Evolutionary conservation across 2,888 invertebrate species (phyloP), one percentile per base, ranked within the genome.

Genomic region (Rhagium mordax): DNA sequence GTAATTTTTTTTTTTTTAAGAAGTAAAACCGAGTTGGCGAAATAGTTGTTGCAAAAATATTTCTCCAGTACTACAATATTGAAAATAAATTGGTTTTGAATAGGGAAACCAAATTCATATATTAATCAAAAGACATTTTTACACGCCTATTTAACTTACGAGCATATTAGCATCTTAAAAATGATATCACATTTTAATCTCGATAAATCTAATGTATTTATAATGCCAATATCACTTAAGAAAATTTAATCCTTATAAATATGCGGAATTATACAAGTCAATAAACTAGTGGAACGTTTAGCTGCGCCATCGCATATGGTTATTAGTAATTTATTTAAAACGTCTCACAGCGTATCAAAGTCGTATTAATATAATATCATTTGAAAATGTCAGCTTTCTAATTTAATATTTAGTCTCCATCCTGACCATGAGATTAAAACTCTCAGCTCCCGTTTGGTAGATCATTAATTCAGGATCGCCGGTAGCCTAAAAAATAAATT

Each of bases 331-430:
- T 18, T 47, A 61, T 41, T 47, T 41, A 21, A 20, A 47, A 48
- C 47, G 21, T 16, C 16, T 18, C 27, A n/a, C 21, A 59, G 29
- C 59, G 29, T 59, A 59, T 59, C 59, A 29, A 59, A 59, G 59
- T 20, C 47, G 47, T 18, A 65, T 65, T 65, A 65, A 69, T 51
- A 70, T 70, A n/a, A 49, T 33, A 71, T 64, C 64, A 59, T 60
- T 71, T 71, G 61, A 57, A 60, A 62, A 67, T 51, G 66, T 67
- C 71, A 67, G 48, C 71, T 71, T 65, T 71, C 71, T 67, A 71
- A 71, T 71, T 71, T 62, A 55, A 51, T 55, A 66, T 53, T 55
- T 27, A 57, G 48, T 47, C 20, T 48, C 57, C 59, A 13, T 59
- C 64, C 21, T 33, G 48, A 48, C 59, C 57, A 7, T 13, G 29